Conservation (phyloP, 1,140 invertebrate species). For the Rhyacophila brunnea region DNA sequence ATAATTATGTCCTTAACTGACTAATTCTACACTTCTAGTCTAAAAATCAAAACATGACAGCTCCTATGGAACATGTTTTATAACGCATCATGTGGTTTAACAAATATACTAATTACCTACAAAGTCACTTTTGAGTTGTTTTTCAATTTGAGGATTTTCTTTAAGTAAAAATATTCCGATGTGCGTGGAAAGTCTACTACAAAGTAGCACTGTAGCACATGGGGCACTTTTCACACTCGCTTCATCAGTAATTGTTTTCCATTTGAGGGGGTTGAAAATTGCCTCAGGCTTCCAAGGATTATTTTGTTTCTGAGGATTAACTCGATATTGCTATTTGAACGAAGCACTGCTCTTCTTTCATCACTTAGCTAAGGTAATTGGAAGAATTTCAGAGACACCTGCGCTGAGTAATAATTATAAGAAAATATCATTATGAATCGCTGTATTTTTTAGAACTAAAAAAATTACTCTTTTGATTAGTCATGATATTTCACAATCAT, state of each 20-base stretch:
- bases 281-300: slow-evolving; percentile 15
- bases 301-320: slow-evolving; percentile 30
- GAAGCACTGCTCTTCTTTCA: slow-evolving; percentile 5
- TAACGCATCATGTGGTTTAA: no score
- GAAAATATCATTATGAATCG: no score
- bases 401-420: no score
- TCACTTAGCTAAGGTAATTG: slow-evolving; percentile 16
- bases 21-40: no score
- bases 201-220: background rate
- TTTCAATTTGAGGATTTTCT: background rate
- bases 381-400: background rate
- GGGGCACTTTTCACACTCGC: slow-evolving; percentile 14
- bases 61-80: no score
- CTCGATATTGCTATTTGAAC: slow-evolving; percentile 32
- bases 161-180: slow-evolving; percentile 15
- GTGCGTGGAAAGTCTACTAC: background rate
- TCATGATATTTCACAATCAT: no score
- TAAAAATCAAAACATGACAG: no score
- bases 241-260: slow-evolving; percentile 29
- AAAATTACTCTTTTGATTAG: no score
- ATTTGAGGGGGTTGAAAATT: slow-evolving; percentile 21
- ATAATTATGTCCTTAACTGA: no score
- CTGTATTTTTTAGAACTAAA: no score
- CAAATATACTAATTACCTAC: no score
- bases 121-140: no score